A percentile compares a stretch with the other conserved stretches of the same genome.
phyloP scores from a whole-genome alignment of 2,888 invertebrate genomes.

The Coenonympha arcania region DNA sequence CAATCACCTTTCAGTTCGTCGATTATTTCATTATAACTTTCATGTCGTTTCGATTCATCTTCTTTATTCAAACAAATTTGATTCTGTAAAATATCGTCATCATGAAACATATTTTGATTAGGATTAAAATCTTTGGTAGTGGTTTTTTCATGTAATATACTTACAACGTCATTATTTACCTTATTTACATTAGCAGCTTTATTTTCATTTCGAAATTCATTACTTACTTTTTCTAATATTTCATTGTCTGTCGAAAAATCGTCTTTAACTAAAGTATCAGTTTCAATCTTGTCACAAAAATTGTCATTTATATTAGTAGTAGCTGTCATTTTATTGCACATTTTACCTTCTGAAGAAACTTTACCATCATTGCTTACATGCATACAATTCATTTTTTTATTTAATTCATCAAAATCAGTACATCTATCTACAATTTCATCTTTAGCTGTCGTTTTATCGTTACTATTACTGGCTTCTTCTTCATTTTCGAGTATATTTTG shows the following conservation, averaged over 20 bases:
- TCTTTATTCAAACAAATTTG: slow-evolving; percentile 15
- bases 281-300: background rate
- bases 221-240: background rate
- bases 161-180: slow-evolving; percentile 10
- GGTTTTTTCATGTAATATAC: slow-evolving; percentile 19
- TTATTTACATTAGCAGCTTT: background rate
- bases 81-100: background rate
- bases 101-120: background rate
- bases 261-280: slow-evolving; percentile 7
- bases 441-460: background rate
- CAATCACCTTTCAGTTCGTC: background rate
- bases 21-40: background rate
- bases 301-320: background rate
- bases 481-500: too few relatives aligned
- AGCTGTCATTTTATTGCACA: background rate
- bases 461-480: background rate
- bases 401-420: background rate
- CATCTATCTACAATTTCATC: background rate
- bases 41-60: background rate
- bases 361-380: background rate
- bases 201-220: background rate
- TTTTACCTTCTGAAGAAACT: slow-evolving; percentile 7
- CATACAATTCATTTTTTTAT: background rate
- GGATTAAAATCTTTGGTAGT: slow-evolving; percentile 3
- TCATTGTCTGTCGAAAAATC: background rate